These are phyloP conservation scores for Syrmaticus mikado DNA, from an alignment of 2,113 vertebrate genomes.

Conservation along the genomic window DNA sequence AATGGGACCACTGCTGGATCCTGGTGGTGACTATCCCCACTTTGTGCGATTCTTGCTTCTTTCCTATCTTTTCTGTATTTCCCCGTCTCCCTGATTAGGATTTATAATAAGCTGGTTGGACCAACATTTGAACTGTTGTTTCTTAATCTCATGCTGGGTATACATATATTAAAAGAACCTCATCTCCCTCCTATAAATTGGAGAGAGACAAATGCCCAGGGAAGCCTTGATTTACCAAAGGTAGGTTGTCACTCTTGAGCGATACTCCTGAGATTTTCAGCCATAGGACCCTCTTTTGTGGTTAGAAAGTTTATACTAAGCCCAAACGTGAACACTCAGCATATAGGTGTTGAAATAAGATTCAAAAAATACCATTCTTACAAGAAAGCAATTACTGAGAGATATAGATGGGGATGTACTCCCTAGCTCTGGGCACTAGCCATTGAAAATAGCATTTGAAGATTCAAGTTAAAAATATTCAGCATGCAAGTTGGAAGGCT, in stretches of 20 bases:
- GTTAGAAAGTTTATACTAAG: neutral
- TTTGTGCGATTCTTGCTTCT: no score
- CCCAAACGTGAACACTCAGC: neutral
- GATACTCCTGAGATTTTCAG: neutral
- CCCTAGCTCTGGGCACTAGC: neutral
- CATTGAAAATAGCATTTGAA: neutral
- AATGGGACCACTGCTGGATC: no score
- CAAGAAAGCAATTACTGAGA: neutral
- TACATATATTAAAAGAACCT: no score
- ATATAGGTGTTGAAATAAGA: neutral
- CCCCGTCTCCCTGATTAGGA: no score
- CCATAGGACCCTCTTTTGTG: neutral
- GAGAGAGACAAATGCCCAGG: neutral
- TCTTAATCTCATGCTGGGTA: no score
- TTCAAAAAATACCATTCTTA: neutral
- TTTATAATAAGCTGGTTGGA: no score
- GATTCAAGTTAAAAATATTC: neutral
- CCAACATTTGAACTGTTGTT: no score
- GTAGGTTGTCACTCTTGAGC: neutral
- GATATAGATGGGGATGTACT: neutral
- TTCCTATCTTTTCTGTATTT: no score
- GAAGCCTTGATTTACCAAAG: neutral
- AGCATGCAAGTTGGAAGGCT: neutral
- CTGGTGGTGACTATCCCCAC: no score
- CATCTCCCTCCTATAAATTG: no score